A percentile compares a stretch with the other conserved stretches of the same genome.
These are phyloP conservation scores for Lymantria dispar DNA, from an alignment of 2,888 invertebrate genomes.

Conservation along the genomic window DNA sequence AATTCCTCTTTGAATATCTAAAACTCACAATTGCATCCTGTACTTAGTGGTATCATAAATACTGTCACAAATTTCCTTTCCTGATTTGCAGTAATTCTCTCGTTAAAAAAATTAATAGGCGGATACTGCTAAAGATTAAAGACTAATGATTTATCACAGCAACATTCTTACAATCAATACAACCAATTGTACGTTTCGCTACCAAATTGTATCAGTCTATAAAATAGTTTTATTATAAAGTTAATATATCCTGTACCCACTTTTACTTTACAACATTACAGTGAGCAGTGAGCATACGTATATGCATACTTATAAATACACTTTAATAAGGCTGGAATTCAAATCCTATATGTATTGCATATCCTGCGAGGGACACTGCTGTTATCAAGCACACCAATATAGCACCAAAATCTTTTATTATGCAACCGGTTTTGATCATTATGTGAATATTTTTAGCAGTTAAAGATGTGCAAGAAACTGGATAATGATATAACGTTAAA, in stretches of 20 bases:
- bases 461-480: too few relatives aligned
- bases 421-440: conserved; percentile 10
- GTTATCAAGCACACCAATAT: conserved; percentile 8
- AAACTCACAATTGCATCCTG: background rate
- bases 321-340: conserved; percentile 6
- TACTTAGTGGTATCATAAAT: background rate
- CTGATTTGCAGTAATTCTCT: background rate
- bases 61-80: background rate
- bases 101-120: background rate
- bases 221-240: too few relatives aligned
- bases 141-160: background rate
- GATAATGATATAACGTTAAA: too few relatives aligned
- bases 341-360: conserved; percentile 4
- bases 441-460: too few relatives aligned
- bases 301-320: too few relatives aligned
- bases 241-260: background rate
- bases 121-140: background rate
- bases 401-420: conserved; percentile 17
- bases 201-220: too few relatives aligned
- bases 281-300: background rate
- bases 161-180: too few relatives aligned
- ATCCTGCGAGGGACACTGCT: conserved; percentile 6
- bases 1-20: conserved; percentile 9
- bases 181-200: too few relatives aligned
- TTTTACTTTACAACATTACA: background rate